Base-by-base conservation (phyloP, 2,113 vertebrate genomes). In the Suncus etruscus region DNA sequence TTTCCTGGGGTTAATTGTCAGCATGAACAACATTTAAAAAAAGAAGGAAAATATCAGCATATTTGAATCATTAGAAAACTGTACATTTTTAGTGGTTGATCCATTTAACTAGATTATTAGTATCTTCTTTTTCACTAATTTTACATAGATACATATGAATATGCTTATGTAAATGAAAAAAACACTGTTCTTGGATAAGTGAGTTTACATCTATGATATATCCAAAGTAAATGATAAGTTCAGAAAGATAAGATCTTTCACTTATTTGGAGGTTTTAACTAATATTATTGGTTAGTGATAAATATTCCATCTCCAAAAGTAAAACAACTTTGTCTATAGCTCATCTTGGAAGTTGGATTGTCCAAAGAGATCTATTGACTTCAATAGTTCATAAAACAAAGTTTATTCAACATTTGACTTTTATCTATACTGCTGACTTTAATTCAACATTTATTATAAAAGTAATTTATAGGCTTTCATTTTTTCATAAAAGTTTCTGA, bases 361-460 rank as follows among this genome's bases (percentile, higher is more conserved):
- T 1, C 8, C 31, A 85, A 50, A 72, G 83, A 94, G 48, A 74
- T 86, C 78, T 94, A 94, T 45, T 69, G 63, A 79, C 88, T 93
- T 91, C 70, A 81, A 63, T 25, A 95, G 93, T 86, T 69, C 94
- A 69, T 22, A 22, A 20, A 39, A 61, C 16, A 22, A 61, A 20
- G 58, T 61, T 61, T 22, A 61, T 61, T 61, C 58, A 61, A 61
- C 58, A 61, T 61, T 6, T 18, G 22, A 22, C 58, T 61, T 61
- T 61, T 22, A 54, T 22, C 18, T 61, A 61, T 20, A 16, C 18
- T 61, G 58, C 58, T 61, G 22, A 61, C 58, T 18, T 61, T 61
- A 6, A 61, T 61, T 61, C 58, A 61, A 61, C 22, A 0, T 61
- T 61, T 61, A 61, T 22, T 61, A 61, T 61, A 61, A 61, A 61